A percentile compares a stretch with the other conserved stretches of the same genome.
phyloP scores from a whole-genome alignment of 1,140 invertebrate genomes.

The Capitella teleta region DNA sequence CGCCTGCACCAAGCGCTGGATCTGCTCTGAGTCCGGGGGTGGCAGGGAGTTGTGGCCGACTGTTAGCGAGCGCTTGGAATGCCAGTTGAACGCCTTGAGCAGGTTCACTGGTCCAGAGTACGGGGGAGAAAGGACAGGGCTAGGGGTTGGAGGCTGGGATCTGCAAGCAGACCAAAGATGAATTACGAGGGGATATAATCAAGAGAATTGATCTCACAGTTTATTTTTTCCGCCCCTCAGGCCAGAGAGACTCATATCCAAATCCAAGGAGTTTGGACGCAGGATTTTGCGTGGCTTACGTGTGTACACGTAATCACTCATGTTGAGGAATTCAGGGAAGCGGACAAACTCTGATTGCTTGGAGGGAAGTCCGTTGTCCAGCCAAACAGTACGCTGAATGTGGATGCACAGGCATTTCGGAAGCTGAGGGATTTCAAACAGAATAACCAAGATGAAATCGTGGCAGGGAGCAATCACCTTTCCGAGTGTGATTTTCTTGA shows the following conservation, averaged over 20 bases:
- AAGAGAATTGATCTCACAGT: too few species aligned
- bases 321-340: slow-evolving; percentile 68
- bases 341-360: slow-evolving; percentile 75
- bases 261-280: too few species aligned
- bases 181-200: too few species aligned
- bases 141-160: too few species aligned
- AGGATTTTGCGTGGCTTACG: too few species aligned
- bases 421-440: too few species aligned
- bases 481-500: slow-evolving; percentile 73
- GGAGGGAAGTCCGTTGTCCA: slow-evolving; percentile 55
- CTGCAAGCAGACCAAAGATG: too few species aligned
- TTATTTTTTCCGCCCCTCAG: too few species aligned
- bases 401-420: slow-evolving; percentile 74
- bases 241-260: too few species aligned
- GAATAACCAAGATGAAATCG: too few species aligned
- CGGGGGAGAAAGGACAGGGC: too few species aligned
- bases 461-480: slow-evolving; percentile 48
- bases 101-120: slow-evolving; percentile 27
- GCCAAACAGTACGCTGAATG: slow-evolving; percentile 73
- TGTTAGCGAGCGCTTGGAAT: slow-evolving; percentile 21
- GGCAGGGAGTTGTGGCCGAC: slow-evolving; percentile 23
- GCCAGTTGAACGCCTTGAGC: slow-evolving; percentile 31
- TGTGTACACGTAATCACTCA: slow-evolving; percentile 59
- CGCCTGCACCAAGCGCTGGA: slow-evolving; percentile 5
- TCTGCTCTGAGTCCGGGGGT: slow-evolving; percentile 26